Conservation (phyloP, 1,140 invertebrate genomes). For the Nomia melanderi region DNA sequence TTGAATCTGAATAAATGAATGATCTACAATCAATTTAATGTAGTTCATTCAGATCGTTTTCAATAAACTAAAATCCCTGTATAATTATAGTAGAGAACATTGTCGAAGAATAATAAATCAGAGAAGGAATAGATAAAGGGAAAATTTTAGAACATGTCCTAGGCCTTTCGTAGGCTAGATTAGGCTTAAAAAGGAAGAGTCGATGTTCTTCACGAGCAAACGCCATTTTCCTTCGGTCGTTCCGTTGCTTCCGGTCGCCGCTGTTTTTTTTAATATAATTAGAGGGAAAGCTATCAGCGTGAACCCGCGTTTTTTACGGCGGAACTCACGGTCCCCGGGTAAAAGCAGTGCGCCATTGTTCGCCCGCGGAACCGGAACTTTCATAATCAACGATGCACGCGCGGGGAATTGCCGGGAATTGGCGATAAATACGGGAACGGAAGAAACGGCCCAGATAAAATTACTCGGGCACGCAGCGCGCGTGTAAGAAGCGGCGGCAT, state of each 20-base stretch:
- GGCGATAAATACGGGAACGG: background rate
- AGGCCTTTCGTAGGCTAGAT: too few species aligned
- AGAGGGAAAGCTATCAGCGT: background rate
- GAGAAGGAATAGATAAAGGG: too few species aligned
- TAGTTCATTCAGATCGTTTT: too few species aligned
- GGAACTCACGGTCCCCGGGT: background rate
- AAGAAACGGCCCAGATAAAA: background rate
- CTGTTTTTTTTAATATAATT: background rate
- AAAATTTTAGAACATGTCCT: too few species aligned
- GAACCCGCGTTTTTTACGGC: background rate
- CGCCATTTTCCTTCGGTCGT: background rate
- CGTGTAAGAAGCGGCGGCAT: background rate
- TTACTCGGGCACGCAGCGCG: background rate
- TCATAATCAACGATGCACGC: background rate
- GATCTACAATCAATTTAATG: too few species aligned
- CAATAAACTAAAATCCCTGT: too few species aligned
- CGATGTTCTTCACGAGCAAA: background rate
- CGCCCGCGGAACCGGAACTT: background rate
- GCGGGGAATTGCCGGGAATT: background rate
- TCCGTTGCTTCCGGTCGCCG: too few species aligned
- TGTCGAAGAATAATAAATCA: too few species aligned
- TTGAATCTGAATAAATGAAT: too few species aligned
- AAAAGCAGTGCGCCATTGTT: background rate
- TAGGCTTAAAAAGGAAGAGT: too few species aligned
- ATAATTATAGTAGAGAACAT: too few species aligned